A percentile compares a stretch with the other conserved stretches of the same genome.
Conservation (phyloP, 1,140 invertebrate genomes). For the Triops cancriformis region DNA sequence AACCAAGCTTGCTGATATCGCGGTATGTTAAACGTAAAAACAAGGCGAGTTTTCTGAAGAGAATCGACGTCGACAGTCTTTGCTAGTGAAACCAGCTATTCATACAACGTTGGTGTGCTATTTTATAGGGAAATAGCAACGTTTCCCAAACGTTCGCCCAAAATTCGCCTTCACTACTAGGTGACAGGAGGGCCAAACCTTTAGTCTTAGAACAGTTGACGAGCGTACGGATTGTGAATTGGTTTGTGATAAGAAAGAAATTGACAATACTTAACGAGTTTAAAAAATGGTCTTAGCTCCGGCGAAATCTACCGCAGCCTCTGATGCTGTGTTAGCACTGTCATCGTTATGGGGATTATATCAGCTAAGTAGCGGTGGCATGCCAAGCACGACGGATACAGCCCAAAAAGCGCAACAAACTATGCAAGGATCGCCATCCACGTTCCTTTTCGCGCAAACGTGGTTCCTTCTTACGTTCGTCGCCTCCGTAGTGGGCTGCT, state of each 20-base stretch:
- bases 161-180: not conserved
- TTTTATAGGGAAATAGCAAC: not conserved
- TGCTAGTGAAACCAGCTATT: not conserved
- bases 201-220: not conserved
- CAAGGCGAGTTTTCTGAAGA: not conserved
- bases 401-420: not conserved
- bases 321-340: slow-evolving; percentile 16
- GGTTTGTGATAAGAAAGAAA: not conserved
- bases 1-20: not conserved
- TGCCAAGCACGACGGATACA: not conserved
- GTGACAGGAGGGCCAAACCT: not conserved
- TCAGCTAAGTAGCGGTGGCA: not conserved
- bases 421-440: slow-evolving; percentile 5
- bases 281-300: slow-evolving; percentile 19
- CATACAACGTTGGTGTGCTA: not conserved
- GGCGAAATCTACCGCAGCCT: slow-evolving; percentile 22
- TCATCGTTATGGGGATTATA: slow-evolving; percentile 25
- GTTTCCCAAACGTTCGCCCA: not conserved
- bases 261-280: not conserved
- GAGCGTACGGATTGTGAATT: not conserved
- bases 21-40: not conserved
- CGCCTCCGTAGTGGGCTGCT: slow-evolving; percentile 18
- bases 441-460: slow-evolving; percentile 19
- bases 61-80: not conserved
- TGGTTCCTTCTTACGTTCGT: slow-evolving; percentile 23